Conservation (phyloP, 2,113 vertebrate genomes). For the Scatophagus argus region DNA sequence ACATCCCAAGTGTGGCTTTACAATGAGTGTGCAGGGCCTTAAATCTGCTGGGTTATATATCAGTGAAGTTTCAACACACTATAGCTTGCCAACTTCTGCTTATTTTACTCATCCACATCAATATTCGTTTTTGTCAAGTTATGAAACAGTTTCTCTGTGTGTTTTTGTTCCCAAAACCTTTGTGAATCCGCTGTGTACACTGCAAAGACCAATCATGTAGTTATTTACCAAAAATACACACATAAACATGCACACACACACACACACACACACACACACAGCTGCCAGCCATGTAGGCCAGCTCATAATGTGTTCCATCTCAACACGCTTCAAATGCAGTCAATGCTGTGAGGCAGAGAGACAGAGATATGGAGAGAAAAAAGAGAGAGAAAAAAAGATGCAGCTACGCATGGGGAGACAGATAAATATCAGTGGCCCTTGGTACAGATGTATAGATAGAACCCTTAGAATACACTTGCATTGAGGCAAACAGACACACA, state of each 20-base stretch:
- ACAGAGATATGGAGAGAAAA: constrained; percentile 57
- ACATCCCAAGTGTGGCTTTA: neutral
- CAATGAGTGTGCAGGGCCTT: neutral
- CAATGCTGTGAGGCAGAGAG: constrained; percentile 71
- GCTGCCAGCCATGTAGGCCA: constrained; percentile 76
- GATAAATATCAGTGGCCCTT: constrained; percentile 75
- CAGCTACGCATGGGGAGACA: constrained; percentile 52
- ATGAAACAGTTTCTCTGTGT: neutral
- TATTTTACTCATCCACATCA: neutral
- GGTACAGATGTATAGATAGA: constrained; percentile 69
- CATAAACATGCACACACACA: constrained; percentile 28
- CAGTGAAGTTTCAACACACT: neutral
- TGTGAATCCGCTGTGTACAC: constrained; percentile 3
- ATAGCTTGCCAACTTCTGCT: neutral
- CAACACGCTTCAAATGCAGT: constrained; percentile 73
- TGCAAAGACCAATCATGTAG: neutral
- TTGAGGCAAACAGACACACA: constrained; percentile 41
- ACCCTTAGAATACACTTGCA: constrained; percentile 35
- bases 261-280: constrained; percentile 56
- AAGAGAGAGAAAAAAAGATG: constrained; percentile 26
- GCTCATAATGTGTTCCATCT: constrained; percentile 80
- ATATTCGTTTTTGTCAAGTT: neutral
- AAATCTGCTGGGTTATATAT: neutral
- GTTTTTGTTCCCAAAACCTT: constrained; percentile 2
- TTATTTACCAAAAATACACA: constrained; percentile 31